Base-by-base conservation (phyloP, 2,113 vertebrate species). In the Urocolius indicus region DNA sequence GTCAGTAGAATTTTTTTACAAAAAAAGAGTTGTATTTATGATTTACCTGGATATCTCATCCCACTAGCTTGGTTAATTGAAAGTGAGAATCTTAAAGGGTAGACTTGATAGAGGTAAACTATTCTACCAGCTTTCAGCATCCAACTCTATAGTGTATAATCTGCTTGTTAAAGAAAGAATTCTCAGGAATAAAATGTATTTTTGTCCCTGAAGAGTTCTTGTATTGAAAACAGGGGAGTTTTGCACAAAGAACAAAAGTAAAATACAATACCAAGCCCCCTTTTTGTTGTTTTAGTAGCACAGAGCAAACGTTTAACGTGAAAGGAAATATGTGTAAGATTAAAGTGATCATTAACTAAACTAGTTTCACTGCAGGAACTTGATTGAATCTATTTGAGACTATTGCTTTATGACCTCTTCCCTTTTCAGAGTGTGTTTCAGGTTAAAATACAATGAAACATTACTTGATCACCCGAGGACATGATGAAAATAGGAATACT, bases 331-430 rank as follows among this genome's bases (percentile, higher is more conserved):
- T 7, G 45, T 46, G 51, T 77, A 73, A 80, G 65, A 85, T 79
- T 79, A 52, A 94, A 80, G 43, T 77, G 76, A 73, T 92, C 36
- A 62, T 89, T 93, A 95, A 80, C 75, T 84, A 74, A 92, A 81
- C 61, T 68, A 69, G 51, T 75, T 94, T 91, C 87, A 41, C 81
- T 69, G 81, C 68, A 69, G 80, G 68, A 90, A 74, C 78, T 84
- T 94, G 67, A 93, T 38, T 93, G 52, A 73, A 75, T 93, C 55
- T 36, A 75, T 94, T 90, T 96, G 41, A 88, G 73, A 52, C 12
- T 51, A 59, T 30, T 87, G 45, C 58, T 76, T 65, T 84, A 10
- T 81, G 52, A 46, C 52, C 21, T 59, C 45, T 75, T 71, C 48
- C n/a, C 24, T 84, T 61, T 87, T 91, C 84, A 92, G 65, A 73